Base-by-base conservation (phyloP, 2,888 invertebrate species). In the Helicoverpa assulta region DNA sequence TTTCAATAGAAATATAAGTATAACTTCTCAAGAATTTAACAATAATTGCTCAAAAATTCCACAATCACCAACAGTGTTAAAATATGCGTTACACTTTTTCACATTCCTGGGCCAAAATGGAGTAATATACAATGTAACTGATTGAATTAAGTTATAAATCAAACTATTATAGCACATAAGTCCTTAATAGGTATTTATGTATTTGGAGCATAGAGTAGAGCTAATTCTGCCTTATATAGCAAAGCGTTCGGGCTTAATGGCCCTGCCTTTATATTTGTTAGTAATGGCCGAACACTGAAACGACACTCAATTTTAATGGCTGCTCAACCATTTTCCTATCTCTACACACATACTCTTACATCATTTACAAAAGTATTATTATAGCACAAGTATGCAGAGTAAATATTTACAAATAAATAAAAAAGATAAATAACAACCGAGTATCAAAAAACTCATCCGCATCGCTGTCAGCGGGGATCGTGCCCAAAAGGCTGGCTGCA, bases 81-180 rank as follows among this genome's bases (percentile, higher is more conserved):
- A 14, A 55, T 51, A 73, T 52, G 61, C n/a, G 1, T 56, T 12
- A 58, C 40, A 76, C 26, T 43, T 64, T 64, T 61, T 61, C 54
- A 50, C 10, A 63, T 33, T 18, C 37, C 12, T 33, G n/a, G 18
- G 1, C 21, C n/a, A 26, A 70, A 43, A n/a, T 16, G 19, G 54
- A 53, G 8, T 37, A 0, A 8, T 19, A 19, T 33, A 61, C 50
- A 57, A 63, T n/a, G 50, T 53, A 26, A 26, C 62, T 29, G 54
- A 71, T 74, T 58, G 62, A 75, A 84, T 84, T 80, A 80, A 78
- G 77, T 73, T 70, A 82, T 82, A 82, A 84, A 84, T 84, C 77
- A 75, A 67, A 61, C 21, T 74, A 16, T 16, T 69, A 76, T 52
- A 40, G 10, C 33, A 54, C 53, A 65, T 66, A 52, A 47, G 65